Evolutionary conservation across 2,113 vertebrate species (phyloP).

Genomic region (Haemorhous mexicanus): DNA sequence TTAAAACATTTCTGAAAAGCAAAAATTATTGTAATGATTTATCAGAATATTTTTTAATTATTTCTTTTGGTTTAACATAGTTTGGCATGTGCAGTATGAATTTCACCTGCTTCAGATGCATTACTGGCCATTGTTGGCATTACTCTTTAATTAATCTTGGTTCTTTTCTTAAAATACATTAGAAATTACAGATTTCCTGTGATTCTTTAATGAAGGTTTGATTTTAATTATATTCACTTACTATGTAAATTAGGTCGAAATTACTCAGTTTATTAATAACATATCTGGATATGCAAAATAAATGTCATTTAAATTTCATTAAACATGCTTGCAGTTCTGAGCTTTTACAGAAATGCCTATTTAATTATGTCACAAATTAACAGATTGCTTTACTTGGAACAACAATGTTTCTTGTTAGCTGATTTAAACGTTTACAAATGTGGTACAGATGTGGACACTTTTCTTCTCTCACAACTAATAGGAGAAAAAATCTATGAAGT

Average conservation of each 20-base stretch:
- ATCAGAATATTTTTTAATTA: background rate
- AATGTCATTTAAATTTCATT: slow-evolving; percentile 61
- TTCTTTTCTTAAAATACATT: background rate
- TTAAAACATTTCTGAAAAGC: background rate
- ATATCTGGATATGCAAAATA: slow-evolving; percentile 54
- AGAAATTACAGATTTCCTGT: slow-evolving; percentile 50
- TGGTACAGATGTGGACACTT: slow-evolving; percentile 12
- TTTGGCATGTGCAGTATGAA: background rate
- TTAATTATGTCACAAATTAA: slow-evolving; percentile 70
- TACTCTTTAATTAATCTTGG: slow-evolving; percentile 18
- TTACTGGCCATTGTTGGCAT: background rate
- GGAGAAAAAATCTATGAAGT: slow-evolving; percentile 55
- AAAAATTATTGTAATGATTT: background rate
- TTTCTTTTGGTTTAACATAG: background rate
- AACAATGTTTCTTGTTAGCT: slow-evolving; percentile 51
- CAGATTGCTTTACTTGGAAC: slow-evolving; percentile 53
- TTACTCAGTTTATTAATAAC: slow-evolving; percentile 56
- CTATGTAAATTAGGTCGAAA: slow-evolving; percentile 52
- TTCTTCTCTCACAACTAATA: slow-evolving; percentile 54
- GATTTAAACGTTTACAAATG: slow-evolving; percentile 57
- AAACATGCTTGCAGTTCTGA: slow-evolving; percentile 37
- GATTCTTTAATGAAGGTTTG: slow-evolving; percentile 44
- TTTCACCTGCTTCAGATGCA: background rate
- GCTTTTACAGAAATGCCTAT: slow-evolving; percentile 40
- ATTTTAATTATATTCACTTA: slow-evolving; percentile 65